Evolutionary conservation across 2,888 invertebrate species (phyloP).

Genomic region (Resseliella maxima): DNA sequence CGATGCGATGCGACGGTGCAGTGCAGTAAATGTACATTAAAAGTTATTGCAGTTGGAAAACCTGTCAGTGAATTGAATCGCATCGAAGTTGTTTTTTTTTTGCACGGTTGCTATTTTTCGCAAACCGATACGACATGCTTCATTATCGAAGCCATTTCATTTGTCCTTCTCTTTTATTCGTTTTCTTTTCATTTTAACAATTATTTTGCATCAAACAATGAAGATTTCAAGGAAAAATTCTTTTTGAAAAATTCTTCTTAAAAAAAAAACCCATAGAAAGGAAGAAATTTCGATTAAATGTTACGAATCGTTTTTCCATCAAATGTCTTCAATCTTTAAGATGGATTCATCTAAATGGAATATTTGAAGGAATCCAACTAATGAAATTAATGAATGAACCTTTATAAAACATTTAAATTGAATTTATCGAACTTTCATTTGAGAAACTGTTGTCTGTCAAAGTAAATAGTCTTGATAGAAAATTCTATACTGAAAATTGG

Average conservation of each 20-base stretch:
- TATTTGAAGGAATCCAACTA: neutral
- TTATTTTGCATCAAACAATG: neutral
- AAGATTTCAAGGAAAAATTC: neutral
- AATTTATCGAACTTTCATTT: neutral
- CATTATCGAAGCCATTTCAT: neutral
- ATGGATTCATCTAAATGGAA: neutral
- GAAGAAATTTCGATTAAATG: neutral
- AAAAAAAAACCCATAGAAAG: too few species aligned
- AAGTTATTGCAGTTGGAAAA: too few species aligned
- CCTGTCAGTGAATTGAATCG: too few species aligned
- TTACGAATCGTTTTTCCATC: neutral
- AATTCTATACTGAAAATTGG: neutral
- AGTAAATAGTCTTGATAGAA: neutral
- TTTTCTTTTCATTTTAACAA: too few species aligned
- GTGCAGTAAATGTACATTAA: too few species aligned
- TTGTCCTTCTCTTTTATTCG: neutral
- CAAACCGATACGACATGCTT: neutral
- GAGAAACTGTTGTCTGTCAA: neutral
- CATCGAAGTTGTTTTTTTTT: too few species aligned
- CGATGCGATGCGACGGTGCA: too few species aligned
- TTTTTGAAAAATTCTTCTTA: too few species aligned
- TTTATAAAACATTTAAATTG: conserved; percentile 34
- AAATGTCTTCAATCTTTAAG: neutral
- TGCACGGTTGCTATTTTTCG: too few species aligned
- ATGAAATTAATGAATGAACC: neutral